A percentile compares a stretch with the other conserved stretches of the same genome.
phyloP scores from a whole-genome alignment of 2,888 invertebrate species.

The Odontocolon sp. region DNA sequence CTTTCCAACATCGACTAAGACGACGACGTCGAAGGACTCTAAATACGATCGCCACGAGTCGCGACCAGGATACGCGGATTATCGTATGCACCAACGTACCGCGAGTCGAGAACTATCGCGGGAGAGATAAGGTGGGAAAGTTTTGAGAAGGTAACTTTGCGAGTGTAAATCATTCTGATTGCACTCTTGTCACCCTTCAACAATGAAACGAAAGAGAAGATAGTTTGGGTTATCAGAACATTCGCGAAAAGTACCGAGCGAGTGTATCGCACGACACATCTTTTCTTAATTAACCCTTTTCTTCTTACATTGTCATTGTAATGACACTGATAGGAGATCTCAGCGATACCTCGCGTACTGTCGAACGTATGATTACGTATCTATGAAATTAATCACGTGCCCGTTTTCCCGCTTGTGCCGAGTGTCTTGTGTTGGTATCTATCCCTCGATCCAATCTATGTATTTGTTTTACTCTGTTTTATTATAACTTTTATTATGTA shows the following conservation, averaged over 20 bases:
- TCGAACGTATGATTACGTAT: background rate
- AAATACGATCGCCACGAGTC: conserved; percentile 30
- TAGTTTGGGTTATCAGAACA: background rate
- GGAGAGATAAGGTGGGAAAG: background rate
- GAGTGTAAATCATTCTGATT: conserved; percentile 9
- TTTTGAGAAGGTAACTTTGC: background rate
- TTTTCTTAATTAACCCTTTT: background rate
- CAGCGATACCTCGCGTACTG: background rate
- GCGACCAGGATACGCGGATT: conserved; percentile 52
- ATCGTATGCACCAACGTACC: conserved; percentile 32
- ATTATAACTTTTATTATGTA: no score
- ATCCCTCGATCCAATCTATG: no score
- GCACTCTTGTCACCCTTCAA: conserved; percentile 17
- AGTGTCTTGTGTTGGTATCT: no score
- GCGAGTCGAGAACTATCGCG: background rate
- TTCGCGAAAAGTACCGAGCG: background rate
- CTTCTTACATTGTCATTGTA: conserved; percentile 24
- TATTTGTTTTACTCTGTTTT: no score
- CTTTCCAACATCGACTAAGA: conserved; percentile 26
- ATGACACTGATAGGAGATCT: conserved; percentile 34
- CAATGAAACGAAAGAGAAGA: conserved; percentile 39
- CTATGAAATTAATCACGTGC: background rate
- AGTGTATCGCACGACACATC: background rate
- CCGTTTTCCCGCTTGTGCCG: no score
- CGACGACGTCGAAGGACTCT: conserved; percentile 38